These are phyloP conservation scores for Pipistrellus pygmaeus DNA, from an alignment of 2,797 vertebrate species.

Conservation along the genomic window DNA sequence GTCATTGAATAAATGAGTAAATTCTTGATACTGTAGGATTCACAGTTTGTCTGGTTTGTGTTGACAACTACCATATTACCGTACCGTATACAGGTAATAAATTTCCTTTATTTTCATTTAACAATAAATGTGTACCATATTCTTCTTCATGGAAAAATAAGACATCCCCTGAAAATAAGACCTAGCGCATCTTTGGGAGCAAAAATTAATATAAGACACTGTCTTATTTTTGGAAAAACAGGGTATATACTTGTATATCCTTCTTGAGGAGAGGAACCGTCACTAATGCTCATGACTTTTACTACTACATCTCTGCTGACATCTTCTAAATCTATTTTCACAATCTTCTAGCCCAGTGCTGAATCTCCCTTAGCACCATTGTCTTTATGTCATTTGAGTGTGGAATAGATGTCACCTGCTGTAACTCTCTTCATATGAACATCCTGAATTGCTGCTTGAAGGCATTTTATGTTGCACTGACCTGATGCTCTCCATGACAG, in stretches of 20 bases:
- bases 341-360: conserved; percentile 80
- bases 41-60: too few relatives aligned
- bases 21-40: too few relatives aligned
- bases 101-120: too few relatives aligned
- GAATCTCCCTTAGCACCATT: conserved; percentile 75
- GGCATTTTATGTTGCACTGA: conserved; percentile 32
- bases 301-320: conserved; percentile 79
- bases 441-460: conserved; percentile 37
- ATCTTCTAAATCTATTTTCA: conserved; percentile 78
- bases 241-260: conserved; percentile 48
- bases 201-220: too few relatives aligned
- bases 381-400: conserved; percentile 65
- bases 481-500: not conserved
- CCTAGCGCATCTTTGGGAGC: too few relatives aligned
- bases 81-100: too few relatives aligned
- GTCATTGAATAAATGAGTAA: too few relatives aligned
- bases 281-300: conserved; percentile 79
- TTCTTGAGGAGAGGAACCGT: conserved; percentile 73
- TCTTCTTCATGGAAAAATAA: too few relatives aligned
- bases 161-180: too few relatives aligned
- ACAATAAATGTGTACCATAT: too few relatives aligned
- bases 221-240: too few relatives aligned
- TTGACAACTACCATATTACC: too few relatives aligned
- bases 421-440: conserved; percentile 62
- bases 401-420: conserved; percentile 69